Percentiles rank a stretch among this genome's conserved stretches.
Conservation (phyloP, 2,113 vertebrate species). For the Euleptes europaea region DNA sequence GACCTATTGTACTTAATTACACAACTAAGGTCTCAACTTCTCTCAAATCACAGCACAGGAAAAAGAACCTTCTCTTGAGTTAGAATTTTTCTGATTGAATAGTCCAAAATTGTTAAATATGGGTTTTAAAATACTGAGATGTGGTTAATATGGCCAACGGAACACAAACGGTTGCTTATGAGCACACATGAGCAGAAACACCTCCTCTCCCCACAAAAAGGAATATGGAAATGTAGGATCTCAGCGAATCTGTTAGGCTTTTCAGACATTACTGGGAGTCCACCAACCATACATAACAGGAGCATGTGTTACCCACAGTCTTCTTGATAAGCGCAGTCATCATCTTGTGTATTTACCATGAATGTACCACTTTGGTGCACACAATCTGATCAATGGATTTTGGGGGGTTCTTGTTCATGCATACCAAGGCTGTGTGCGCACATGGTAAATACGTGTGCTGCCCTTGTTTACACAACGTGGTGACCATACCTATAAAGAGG, state of each 20-base stretch:
- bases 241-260: not conserved
- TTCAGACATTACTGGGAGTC: no score
- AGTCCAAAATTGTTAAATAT: not conserved
- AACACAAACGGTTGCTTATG: not conserved
- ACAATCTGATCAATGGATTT: no score
- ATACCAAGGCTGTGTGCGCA: no score
- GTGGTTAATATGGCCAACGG: not conserved
- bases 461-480: no score
- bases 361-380: no score
- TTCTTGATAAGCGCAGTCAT: no score
- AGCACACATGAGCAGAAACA: not conserved
- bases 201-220: not conserved
- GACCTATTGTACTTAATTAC: slow-evolving; percentile 65
- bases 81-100: not conserved
- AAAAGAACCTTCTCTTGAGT: not conserved
- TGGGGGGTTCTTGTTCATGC: no score
- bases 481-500: no score
- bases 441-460: no score
- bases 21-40: slow-evolving; percentile 53
- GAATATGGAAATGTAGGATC: not conserved
- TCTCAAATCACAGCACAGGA: slow-evolving; percentile 53
- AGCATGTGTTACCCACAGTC: no score
- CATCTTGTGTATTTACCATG: no score
- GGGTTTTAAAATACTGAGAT: not conserved
- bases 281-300: no score